Evolutionary conservation across 2,888 invertebrate genomes (phyloP), one percentile per base, ranked within the genome.

Genomic region (Piscicola geometra): DNA sequence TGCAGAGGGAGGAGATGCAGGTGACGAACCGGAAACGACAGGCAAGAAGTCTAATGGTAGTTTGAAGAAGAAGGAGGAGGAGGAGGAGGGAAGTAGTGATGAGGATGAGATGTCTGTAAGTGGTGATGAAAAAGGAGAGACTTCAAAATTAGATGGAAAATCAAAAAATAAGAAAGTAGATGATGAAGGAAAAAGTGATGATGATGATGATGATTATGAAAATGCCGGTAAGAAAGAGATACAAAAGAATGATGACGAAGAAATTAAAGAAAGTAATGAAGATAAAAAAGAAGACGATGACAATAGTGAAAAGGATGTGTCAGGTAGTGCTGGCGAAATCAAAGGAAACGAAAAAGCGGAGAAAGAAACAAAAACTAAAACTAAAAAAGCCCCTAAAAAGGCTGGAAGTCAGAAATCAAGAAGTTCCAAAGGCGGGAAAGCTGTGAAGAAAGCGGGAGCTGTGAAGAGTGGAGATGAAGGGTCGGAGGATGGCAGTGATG

Each of bases 81-180:
- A 70, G 70, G n/a, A 70, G 41, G 32, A 18, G 1, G 0, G 18
- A 21, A 71, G 52, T 32, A 56, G 56, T 32, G 56, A 3, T 52
- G 33, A 30, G n/a, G 33, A 32, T 52, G 52, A 32, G 2, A 28
- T 18, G 15, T 41, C n/a, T n/a, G 30, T 41, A 1, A 18, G 21
- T 64, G 64, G 30, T 30, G 64, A 64, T 64, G 70, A 41, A 33
- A 41, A 68, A n/a, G 33, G n/a, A 41, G 41, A 47, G n/a, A 47
- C 70, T 5, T 70, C 70, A 70, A 30, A 70, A 36, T 35, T 33
- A 68, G 33, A 33, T 33, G 33, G 18, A 21, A 32, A 2, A 18
- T 18, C 64, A 0, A 64, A 64, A 33, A 64, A 64, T 32, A 21
- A 25, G 21, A 0, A 25, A 33, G 30, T 33, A 15, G 15, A 68